Percentiles rank a stretch among this genome's conserved stretches.
Conservation (phyloP, 2,113 vertebrate genomes). For the Chionodraco myersi region DNA sequence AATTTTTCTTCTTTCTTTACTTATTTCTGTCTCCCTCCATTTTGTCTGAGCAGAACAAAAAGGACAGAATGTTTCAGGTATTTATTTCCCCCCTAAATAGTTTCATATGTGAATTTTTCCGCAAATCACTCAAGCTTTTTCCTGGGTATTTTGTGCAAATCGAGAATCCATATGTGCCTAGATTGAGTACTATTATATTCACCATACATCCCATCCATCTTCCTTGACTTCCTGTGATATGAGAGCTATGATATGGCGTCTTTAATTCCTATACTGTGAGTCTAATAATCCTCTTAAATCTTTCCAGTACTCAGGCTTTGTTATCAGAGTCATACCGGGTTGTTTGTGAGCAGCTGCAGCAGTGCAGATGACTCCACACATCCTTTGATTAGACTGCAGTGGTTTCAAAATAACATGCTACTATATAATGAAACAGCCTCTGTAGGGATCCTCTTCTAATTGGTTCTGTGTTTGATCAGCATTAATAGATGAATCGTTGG, state of each 20-base stretch:
- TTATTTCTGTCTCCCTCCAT: conserved; percentile 71
- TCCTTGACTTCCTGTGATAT: conserved; percentile 39
- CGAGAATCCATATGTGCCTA: conserved; percentile 18
- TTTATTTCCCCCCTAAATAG: conserved; percentile 65
- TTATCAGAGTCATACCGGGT: conserved; percentile 52
- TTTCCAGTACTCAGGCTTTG: conserved; percentile 31
- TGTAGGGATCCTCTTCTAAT: conserved; percentile 46
- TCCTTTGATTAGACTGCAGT: conserved; percentile 48
- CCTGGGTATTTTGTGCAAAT: conserved; percentile 15
- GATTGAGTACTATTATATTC: background rate
- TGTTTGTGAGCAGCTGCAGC: conserved; percentile 36
- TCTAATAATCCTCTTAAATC: conserved; percentile 58
- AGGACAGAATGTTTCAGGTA: conserved; percentile 95
- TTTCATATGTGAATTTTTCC: conserved; percentile 28
- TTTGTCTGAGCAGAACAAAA: conserved; percentile 86
- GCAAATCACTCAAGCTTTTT: conserved; percentile 4
- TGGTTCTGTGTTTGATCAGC: conserved; percentile 43
- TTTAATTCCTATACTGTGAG: conserved; percentile 38
- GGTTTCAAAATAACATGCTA: conserved; percentile 34
- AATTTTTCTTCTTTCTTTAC: conserved; percentile 71
- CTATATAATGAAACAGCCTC: conserved; percentile 29
- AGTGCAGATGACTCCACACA: conserved; percentile 16
- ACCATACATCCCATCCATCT: background rate
- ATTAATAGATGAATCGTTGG: conserved; percentile 18
- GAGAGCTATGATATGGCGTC: conserved; percentile 30